Base-by-base conservation (phyloP, 1,140 invertebrate genomes). In the Eueides isabella region DNA sequence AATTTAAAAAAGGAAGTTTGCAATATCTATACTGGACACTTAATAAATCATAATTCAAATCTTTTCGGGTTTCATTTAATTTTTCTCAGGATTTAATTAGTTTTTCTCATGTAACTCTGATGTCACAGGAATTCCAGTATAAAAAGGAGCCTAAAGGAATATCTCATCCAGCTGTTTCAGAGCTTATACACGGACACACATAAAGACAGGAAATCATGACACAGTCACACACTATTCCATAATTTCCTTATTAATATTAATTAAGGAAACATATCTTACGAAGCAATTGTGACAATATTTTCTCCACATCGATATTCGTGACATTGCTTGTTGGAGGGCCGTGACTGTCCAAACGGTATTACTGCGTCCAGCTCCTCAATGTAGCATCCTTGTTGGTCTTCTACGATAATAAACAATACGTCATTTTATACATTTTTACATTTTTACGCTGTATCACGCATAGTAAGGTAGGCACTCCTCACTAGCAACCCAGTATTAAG, bases 321-420 rank as follows among this genome's bases (percentile, higher is more conserved):
- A 28, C 78, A 80, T 5, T 5, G 3, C 1, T 31, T 62, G 23
- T 68, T 71, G 0, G 70, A 64, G 2, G 72, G 64, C 6, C 9
- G 7, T n/a, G 29, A n/a, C 29, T 65, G 2, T 1, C 73, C 73
- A 11, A 69, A 62, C 12, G 75, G 70, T 64, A 80, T 71, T 6
- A 80, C 67, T 2, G 12, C n/a, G 19, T 75, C 68, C n/a, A 75
- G 28, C n/a, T 71, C 61, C 19, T 67, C 41, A 5, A 80, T 66
- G 26, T 80, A 80, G 31, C 79, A 80, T 26, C 79, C 76, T 72
- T 77, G 41, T 16, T 70, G 19, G 5, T 74, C 44, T 55, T 72
- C 77, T 79, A 62, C 2, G 71, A 72, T 55, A 55, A 55, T 16
- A 44, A 44, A 38, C 7, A 38, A 38, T 38, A 33, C 2, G 31